These are phyloP conservation scores for Ceratotherium simum DNA, from an alignment of 2,113 vertebrate species.

Conservation along the genomic window DNA sequence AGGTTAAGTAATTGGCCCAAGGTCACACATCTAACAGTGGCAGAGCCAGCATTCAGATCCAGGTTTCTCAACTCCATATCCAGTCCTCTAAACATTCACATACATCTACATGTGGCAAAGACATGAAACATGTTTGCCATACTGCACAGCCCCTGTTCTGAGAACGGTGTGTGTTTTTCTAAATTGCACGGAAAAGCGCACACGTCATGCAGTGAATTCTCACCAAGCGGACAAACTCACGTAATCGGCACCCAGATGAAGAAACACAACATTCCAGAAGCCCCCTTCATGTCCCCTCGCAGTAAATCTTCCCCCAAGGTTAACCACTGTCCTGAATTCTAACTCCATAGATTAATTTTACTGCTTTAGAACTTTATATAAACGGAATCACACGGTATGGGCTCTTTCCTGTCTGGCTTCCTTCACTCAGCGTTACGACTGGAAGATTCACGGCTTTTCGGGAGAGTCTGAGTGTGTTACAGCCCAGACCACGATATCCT, in stretches of 20 bases:
- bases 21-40: neutral
- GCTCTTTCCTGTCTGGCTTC: neutral
- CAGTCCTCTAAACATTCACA: neutral
- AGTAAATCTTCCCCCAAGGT: neutral
- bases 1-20: neutral
- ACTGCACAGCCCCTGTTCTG: neutral
- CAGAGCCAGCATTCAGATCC: neutral
- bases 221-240: neutral
- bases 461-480: neutral
- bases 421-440: neutral
- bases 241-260: neutral
- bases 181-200: neutral
- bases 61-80: neutral
- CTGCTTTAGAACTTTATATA: neutral
- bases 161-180: neutral
- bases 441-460: neutral
- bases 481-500: neutral
- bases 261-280: constrained; percentile 30
- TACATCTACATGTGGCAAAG: too few relatives aligned
- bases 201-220: neutral
- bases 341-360: neutral
- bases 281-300: neutral
- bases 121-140: neutral
- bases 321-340: neutral
- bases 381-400: neutral